These are phyloP conservation scores for Zapus hudsonius DNA, from an alignment of 2,113 vertebrate genomes.

Conservation along the genomic window DNA sequence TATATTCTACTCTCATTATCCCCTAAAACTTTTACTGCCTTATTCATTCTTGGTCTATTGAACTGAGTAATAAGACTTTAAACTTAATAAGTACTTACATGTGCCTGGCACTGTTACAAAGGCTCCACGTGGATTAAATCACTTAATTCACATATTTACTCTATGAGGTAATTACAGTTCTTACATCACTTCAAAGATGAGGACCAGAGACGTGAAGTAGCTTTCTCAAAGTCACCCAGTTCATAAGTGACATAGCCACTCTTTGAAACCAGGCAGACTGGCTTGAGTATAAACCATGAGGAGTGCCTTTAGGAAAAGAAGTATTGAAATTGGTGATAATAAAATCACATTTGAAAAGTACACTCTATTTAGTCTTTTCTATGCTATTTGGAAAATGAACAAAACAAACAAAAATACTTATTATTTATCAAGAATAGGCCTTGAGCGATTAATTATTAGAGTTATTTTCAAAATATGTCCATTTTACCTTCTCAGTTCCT, in stretches of 20 bases:
- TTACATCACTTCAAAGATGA: not conserved
- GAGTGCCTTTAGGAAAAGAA: not conserved
- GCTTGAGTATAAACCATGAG: not conserved
- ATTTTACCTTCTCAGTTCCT: not conserved
- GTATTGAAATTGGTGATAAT: not conserved
- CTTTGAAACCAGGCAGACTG: not conserved
- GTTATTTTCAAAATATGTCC: not conserved
- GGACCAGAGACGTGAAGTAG: conserved; percentile 11
- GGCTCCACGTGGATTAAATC: not conserved
- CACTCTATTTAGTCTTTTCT: not conserved
- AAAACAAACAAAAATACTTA: not conserved
- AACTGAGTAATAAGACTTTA: not conserved
- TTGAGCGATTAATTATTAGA: not conserved
- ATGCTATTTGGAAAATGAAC: not conserved
- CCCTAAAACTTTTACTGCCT: not conserved
- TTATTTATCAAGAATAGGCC: not conserved
- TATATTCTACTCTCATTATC: not conserved
- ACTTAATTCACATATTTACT: not conserved
- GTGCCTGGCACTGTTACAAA: not conserved
- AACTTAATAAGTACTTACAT: not conserved
- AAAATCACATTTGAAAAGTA: not conserved
- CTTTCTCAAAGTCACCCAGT: not conserved
- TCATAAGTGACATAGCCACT: not conserved
- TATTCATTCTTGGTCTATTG: conserved; percentile 21
- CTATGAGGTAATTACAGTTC: not conserved